phyloP scores from a whole-genome alignment of 2,888 invertebrate genomes.

The Papilio protenor region DNA sequence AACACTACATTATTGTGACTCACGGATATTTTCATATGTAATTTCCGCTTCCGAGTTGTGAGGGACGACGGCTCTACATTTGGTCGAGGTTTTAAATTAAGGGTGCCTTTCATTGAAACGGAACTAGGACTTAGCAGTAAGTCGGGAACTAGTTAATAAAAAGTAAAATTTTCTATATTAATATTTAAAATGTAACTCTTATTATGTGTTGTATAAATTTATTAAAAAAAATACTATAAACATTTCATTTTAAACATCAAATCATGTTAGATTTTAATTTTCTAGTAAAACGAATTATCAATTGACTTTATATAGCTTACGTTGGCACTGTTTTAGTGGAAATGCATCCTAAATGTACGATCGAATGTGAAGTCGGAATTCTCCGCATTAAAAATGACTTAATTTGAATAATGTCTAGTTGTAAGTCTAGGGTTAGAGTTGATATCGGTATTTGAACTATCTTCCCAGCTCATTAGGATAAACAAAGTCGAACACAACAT shows the following conservation, averaged over 20 bases:
- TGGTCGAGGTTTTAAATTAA: not conserved
- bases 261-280: too few species aligned
- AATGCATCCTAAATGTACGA: slow-evolving; percentile 13
- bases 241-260: too few species aligned
- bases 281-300: not conserved
- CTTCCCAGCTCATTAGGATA: slow-evolving; percentile 52
- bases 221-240: too few species aligned
- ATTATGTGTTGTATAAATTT: too few species aligned
- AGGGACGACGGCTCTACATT: slow-evolving; percentile 42
- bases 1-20: slow-evolving; percentile 48
- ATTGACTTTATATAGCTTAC: not conserved
- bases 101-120: not conserved
- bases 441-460: slow-evolving; percentile 49
- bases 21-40: slow-evolving; percentile 51
- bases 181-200: too few species aligned
- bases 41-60: slow-evolving; percentile 46
- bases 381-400: slow-evolving; percentile 43
- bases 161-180: too few species aligned
- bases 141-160: not conserved
- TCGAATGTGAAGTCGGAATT: slow-evolving; percentile 34
- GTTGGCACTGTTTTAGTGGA: not conserved
- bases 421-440: slow-evolving; percentile 54
- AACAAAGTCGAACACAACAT: slow-evolving; percentile 48
- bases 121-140: not conserved
- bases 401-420: slow-evolving; percentile 52